Evolutionary conservation across 2,113 vertebrate genomes (phyloP), one percentile per base, ranked within the genome.

Genomic region (Carlito syrichta): DNA sequence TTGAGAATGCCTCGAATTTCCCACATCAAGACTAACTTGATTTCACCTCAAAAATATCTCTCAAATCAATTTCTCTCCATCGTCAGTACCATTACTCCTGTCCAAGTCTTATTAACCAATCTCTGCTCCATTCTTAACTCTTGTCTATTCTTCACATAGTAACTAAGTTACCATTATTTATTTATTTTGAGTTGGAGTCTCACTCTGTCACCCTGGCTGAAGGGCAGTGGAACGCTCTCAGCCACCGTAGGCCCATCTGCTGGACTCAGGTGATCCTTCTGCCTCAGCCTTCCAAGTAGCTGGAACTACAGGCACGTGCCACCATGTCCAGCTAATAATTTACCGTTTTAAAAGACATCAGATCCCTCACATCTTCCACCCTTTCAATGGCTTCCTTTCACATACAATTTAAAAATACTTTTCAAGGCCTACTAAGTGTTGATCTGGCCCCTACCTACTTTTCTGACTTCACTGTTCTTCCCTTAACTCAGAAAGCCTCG

Each of bases 31-130:
- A 73, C 22, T 50, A 66, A 32, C 86, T 63, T 82, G 73, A 82
- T 54, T 68, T 17, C 78, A 45, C 62, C 17, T 78, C 73, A 56
- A 73, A 82, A 60, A 83, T 54, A n/a, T 62, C 43, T 83, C n/a
- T 86, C 63, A 82, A 83, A 83, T 73, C 71, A 32, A 76, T 74
- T 52, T 78, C 38, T 52, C 30, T 74, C 48, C 45, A 45, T 66
- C 27, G 40, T 77, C 40, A 77, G 38, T 86, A 56, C 13, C 32
- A 23, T 60, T 52, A 82, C 27, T 66, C 6, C 62, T 81, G 52
- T 30, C 32, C 81, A 83, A 68, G n/a, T 79, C 86, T 90, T 96
- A 79, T 52, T 96, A 79, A 86, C 50, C 77, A 82, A 7, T 63
- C 14, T 81, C 32, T 58, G 25, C n/a, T 76, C n/a, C 82, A 35